Percentiles rank a stretch among this genome's conserved stretches.
Evolutionary conservation across 2,113 vertebrate species (phyloP).

Genomic region (Sisor rabdophorus): DNA sequence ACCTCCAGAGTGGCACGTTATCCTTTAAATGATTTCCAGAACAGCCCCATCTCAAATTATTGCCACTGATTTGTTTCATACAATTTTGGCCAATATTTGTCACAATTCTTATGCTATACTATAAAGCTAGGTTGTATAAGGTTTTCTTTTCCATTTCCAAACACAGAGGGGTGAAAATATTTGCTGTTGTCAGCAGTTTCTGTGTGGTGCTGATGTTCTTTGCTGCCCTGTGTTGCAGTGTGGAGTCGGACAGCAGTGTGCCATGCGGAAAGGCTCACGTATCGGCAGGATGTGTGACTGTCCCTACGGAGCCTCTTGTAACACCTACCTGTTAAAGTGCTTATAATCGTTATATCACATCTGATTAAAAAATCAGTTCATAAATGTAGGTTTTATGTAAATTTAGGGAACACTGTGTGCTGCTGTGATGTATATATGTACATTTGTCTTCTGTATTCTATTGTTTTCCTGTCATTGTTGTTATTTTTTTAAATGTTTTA

Average conservation of each 20-base stretch:
- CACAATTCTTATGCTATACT: background rate
- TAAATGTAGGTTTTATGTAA: background rate
- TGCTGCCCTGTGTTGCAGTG: constrained; percentile 55
- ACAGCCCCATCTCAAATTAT: background rate
- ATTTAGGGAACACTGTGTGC: constrained; percentile 24
- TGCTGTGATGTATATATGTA: constrained; percentile 38
- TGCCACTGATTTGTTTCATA: background rate
- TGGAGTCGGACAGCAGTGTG: constrained; percentile 71
- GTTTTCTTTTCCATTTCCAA: background rate
- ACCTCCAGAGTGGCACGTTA: background rate
- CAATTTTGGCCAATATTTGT: background rate
- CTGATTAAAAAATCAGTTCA: background rate
- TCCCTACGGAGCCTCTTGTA: constrained; percentile 65
- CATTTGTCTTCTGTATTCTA: constrained; percentile 60
- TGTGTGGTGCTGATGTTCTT: background rate
- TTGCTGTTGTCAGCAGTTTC: background rate
- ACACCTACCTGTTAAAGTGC: constrained; percentile 76
- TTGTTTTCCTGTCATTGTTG: constrained; percentile 18
- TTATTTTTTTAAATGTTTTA: background rate
- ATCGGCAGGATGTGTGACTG: constrained; percentile 75
- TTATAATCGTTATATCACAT: constrained; percentile 61
- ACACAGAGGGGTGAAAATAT: background rate
- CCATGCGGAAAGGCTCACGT: constrained; percentile 72
- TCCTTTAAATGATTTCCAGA: background rate
- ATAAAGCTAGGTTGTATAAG: background rate